Percentiles rank a stretch among this genome's conserved stretches.
phyloP scores from a whole-genome alignment of 2,888 invertebrate species.

The Synanthedon myopaeformis region DNA sequence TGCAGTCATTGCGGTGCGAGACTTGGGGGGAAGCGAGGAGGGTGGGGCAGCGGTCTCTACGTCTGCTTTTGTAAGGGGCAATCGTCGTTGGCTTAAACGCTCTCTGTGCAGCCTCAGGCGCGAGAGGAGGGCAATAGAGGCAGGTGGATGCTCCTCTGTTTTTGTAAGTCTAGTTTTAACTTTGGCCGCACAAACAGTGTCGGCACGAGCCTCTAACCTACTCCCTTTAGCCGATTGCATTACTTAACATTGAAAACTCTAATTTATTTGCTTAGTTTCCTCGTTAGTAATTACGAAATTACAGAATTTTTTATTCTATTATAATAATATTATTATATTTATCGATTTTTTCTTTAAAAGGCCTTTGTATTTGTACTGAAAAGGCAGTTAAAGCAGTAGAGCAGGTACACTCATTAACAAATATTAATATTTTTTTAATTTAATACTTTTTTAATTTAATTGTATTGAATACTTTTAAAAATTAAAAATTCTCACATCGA shows the following conservation, averaged over 20 bases:
- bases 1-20: slow-evolving; percentile 22
- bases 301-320: too few species aligned
- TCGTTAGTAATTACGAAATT: too few species aligned
- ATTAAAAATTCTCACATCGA: too few species aligned
- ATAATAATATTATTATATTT: too few species aligned
- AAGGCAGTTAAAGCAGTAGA: too few species aligned
- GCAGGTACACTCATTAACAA: too few species aligned
- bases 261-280: too few species aligned
- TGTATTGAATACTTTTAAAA: too few species aligned
- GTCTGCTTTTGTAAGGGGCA: slow-evolving; percentile 46
- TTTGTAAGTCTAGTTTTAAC: slow-evolving; percentile 50
- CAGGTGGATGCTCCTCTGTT: slow-evolving; percentile 31
- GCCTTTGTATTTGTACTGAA: too few species aligned
- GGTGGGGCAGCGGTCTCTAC: slow-evolving; percentile 19
- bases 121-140: slow-evolving; percentile 12
- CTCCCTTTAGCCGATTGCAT: slow-evolving; percentile 39
- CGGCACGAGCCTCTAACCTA: slow-evolving; percentile 19
- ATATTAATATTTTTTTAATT: too few species aligned
- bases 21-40: slow-evolving; percentile 7
- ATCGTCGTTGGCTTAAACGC: slow-evolving; percentile 51
- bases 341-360: too few species aligned
- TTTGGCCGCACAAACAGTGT: slow-evolving; percentile 33
- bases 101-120: slow-evolving; percentile 22
- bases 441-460: too few species aligned
- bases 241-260: slow-evolving; percentile 11